Conservation (phyloP, 2,113 vertebrate species). For the Pituophis catenifer region DNA sequence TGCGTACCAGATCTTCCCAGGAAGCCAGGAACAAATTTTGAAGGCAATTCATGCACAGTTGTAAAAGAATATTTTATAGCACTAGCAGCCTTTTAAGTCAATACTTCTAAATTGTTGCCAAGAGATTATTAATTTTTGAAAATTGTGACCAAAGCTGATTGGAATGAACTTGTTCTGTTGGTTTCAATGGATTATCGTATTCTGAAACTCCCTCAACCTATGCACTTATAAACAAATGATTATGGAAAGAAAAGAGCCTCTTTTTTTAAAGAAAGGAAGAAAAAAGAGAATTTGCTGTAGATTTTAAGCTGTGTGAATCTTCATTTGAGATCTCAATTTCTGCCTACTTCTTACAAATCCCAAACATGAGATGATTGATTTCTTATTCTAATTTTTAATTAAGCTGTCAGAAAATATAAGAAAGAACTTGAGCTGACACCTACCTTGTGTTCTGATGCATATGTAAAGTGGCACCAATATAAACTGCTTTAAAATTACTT, state of each 20-base stretch:
- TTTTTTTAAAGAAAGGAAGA: neutral
- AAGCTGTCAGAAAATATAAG: neutral
- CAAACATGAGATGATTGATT: neutral
- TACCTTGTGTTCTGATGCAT: neutral
- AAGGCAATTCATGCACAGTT: neutral
- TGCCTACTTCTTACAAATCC: neutral
- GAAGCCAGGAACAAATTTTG: neutral
- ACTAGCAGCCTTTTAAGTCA: neutral
- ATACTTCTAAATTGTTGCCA: neutral
- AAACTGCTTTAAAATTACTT: neutral
- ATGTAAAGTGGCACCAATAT: neutral
- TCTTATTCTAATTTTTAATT: neutral
- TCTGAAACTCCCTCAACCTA: neutral
- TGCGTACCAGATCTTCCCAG: neutral
- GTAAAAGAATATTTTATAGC: neutral
- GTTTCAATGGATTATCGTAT: neutral
- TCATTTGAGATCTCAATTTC: neutral
- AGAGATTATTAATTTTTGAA: neutral
- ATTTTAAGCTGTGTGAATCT: neutral
- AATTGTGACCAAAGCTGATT: neutral
- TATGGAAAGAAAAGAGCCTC: too few relatives aligned
- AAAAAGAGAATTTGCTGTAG: neutral
- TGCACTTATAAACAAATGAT: neutral
- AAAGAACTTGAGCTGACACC: neutral
- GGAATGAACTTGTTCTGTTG: neutral